Evolutionary conservation across 2,888 invertebrate genomes (phyloP), one percentile per base, ranked within the genome.

Genomic region (Pachycephus smyrnensis): DNA sequence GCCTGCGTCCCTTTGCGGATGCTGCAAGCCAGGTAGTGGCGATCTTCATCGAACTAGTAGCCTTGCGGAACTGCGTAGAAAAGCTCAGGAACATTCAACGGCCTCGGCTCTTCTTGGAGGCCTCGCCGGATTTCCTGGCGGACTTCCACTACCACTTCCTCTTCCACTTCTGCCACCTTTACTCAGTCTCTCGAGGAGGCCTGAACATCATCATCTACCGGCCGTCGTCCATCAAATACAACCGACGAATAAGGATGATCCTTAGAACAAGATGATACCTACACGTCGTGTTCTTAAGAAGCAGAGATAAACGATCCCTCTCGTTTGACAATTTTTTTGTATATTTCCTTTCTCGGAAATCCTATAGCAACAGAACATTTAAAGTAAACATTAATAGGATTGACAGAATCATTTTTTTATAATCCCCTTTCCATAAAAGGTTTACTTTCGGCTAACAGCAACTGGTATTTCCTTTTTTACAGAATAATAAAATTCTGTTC

Each of bases 81-180:
- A 98, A 90, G 98, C 98, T 1, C 97, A 98, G 91, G 98, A 98
- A 90, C 98, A 98, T 91, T 97, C 98, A 1, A 98, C 98, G 1
- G 98, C 98, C 73, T 89, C 90, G 77, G 90, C 91, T 1, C 84
- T 90, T 37, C 84, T 90, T 32, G 91, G 91, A 6, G 91, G 89
- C 6, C 82, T 90, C 23, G 89, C 90, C 12, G 86, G 88, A 1
- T 89, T 90, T 81, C 88, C 90, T 23, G 89, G 90, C 11, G 91
- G 90, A n/a, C 83, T 91, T 35, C 90, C 90, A 1, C 82, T 91
- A 76, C 84, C 87, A 11, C 92, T 93, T 71, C 89, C 92, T 68
- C 92, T 93, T 79, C 92, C 93, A 83, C 92, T 93, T 85, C 92
- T 90, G 89, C 92, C 91, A 91, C 94, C 91, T 85, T 93, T 91